Percentiles rank a stretch among this genome's conserved stretches.
phyloP scores from a whole-genome alignment of 2,113 vertebrate species.

The Thunnus maccoyii region DNA sequence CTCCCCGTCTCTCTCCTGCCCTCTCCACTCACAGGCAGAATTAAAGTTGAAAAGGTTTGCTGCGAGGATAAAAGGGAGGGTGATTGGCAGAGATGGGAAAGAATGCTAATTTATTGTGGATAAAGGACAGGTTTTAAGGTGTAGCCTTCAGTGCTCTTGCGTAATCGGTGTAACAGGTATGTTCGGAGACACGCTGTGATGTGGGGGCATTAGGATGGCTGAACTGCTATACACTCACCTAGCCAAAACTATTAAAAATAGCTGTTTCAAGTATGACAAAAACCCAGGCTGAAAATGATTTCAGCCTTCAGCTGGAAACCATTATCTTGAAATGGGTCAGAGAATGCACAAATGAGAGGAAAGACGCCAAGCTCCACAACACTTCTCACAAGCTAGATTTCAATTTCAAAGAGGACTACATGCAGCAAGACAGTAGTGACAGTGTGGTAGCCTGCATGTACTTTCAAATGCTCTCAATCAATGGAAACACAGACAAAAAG shows the following conservation, averaged over 20 bases:
- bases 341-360: not conserved
- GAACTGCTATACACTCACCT: not conserved
- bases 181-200: not conserved
- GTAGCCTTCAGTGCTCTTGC: not conserved
- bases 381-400: not conserved
- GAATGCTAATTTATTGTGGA: conserved; percentile 29
- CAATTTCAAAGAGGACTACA: not conserved
- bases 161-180: conserved; percentile 10
- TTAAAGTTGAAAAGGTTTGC: conserved; percentile 46
- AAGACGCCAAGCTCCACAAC: not conserved
- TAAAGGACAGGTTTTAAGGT: not conserved
- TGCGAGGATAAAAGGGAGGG: conserved; percentile 37
- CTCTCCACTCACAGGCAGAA: conserved; percentile 45
- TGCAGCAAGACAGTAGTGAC: not conserved
- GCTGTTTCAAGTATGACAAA: conserved; percentile 15
- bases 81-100: conserved; percentile 31
- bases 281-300: not conserved
- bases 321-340: conserved; percentile 26
- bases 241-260: not conserved
- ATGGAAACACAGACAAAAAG: not conserved
- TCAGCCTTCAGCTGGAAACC: conserved; percentile 27
- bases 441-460: not conserved
- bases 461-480: not conserved
- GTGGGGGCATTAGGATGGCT: conserved; percentile 2
- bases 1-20: conserved; percentile 17